Evolutionary conservation across 2,888 invertebrate genomes (phyloP).

Genomic region (Rhogogaster chlorosoma): DNA sequence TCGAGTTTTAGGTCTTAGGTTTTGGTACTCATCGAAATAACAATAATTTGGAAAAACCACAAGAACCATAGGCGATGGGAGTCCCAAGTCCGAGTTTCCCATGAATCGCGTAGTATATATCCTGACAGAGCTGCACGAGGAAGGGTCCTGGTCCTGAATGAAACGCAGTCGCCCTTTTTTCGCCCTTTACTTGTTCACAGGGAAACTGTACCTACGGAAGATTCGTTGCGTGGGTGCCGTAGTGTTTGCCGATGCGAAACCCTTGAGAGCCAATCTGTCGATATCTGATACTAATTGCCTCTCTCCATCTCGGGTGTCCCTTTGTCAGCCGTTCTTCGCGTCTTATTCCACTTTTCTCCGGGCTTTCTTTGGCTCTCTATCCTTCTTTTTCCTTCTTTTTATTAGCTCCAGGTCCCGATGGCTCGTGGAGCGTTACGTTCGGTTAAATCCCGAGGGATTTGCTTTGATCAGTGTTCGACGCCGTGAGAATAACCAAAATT

Average conservation of each 20-base stretch:
- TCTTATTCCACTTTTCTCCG: slow-evolving; percentile 54
- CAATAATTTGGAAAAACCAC: slow-evolving; percentile 63
- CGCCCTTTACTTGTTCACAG: neutral
- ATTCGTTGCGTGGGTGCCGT: slow-evolving; percentile 20
- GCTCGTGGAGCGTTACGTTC: slow-evolving; percentile 9
- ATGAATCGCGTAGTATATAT: slow-evolving; percentile 60
- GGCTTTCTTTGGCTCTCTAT: slow-evolving; percentile 19
- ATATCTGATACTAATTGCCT: slow-evolving; percentile 75
- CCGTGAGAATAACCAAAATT: slow-evolving; percentile 1
- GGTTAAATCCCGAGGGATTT: neutral
- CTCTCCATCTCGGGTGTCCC: slow-evolving; percentile 50
- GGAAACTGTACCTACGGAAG: neutral
- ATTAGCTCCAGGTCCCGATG: slow-evolving; percentile 7
- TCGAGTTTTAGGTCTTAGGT: neutral
- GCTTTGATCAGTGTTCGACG: slow-evolving; percentile 22
- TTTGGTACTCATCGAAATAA: slow-evolving; percentile 57
- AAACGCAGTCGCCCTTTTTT: slow-evolving; percentile 67
- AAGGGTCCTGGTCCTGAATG: slow-evolving; percentile 68
- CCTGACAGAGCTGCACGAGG: slow-evolving; percentile 58
- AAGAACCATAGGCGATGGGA: slow-evolving; percentile 50
- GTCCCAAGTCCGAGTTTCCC: slow-evolving; percentile 61
- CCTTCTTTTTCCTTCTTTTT: slow-evolving; percentile 42
- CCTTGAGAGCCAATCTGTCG: slow-evolving; percentile 64
- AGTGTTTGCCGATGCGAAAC: slow-evolving; percentile 13
- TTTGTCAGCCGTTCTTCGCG: slow-evolving; percentile 31